A percentile compares a stretch with the other conserved stretches of the same genome.
phyloP scores from a whole-genome alignment of 2,113 vertebrate species.

The Cebidichthys violaceus region DNA sequence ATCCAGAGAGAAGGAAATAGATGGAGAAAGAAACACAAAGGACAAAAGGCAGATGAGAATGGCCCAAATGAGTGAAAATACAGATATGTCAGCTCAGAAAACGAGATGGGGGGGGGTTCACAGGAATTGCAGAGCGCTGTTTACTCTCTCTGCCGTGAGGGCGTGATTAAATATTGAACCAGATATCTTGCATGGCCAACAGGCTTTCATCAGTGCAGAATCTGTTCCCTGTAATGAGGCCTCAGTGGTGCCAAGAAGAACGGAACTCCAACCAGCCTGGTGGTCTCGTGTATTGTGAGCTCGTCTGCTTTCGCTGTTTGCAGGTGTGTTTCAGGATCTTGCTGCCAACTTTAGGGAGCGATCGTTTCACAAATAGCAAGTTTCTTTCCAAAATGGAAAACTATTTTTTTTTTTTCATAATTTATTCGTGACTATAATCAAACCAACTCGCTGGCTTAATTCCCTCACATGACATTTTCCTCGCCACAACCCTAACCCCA shows the following conservation, averaged over 20 bases:
- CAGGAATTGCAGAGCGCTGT: conserved; percentile 55
- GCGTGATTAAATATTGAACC: conserved; percentile 75
- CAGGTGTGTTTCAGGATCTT: conserved; percentile 4
- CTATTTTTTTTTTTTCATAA: not conserved
- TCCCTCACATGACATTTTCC: conserved; percentile 39
- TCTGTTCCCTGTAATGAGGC: conserved; percentile 71
- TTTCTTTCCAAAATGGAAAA: not conserved
- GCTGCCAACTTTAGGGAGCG: not conserved
- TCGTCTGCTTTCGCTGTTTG: not conserved
- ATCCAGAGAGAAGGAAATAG: not conserved
- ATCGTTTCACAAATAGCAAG: not conserved
- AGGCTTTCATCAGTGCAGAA: conserved; percentile 65
- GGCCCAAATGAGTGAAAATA: conserved; percentile 10
- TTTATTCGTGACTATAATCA: conserved; percentile 26
- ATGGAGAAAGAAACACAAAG: not conserved
- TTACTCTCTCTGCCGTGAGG: conserved; percentile 63
- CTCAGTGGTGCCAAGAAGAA: conserved; percentile 35
- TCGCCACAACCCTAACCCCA: not conserved
- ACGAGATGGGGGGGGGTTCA: conserved; percentile 25
- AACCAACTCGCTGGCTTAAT: conserved; percentile 37
- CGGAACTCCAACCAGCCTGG: not conserved
- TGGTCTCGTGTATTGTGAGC: not conserved
- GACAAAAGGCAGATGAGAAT: conserved; percentile 5
- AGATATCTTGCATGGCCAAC: conserved; percentile 73
- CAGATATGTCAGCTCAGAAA: conserved; percentile 42